Percentiles rank a stretch among this genome's conserved stretches.
phyloP scores from a whole-genome alignment of 2,113 vertebrate genomes.

The Triplophysa tibetana region DNA sequence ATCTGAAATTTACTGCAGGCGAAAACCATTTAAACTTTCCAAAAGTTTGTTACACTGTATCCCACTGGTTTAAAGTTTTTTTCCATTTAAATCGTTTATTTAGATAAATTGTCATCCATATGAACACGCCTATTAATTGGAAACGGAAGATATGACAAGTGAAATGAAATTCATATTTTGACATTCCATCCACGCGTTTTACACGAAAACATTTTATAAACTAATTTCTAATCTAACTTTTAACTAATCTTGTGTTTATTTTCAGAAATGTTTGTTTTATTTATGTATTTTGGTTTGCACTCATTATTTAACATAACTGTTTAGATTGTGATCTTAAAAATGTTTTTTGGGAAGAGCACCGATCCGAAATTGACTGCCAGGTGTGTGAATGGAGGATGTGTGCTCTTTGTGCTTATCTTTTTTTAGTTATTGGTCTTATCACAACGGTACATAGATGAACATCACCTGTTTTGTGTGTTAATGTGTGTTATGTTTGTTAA shows the following conservation, averaged over 20 bases:
- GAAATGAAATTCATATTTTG: not conserved
- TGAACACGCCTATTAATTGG: no score
- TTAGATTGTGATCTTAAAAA: not conserved
- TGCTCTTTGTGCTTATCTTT: not conserved
- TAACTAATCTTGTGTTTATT: conserved; percentile 34
- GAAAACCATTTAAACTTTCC: not conserved
- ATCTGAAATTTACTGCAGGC: not conserved
- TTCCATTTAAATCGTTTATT: not conserved
- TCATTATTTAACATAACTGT: not conserved
- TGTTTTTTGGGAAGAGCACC: conserved; percentile 8
- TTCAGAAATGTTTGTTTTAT: conserved; percentile 9
- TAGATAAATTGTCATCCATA: no score
- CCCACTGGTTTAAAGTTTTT: not conserved
- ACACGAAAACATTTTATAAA: not conserved
- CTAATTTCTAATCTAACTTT: not conserved
- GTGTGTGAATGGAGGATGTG: conserved; percentile 25
- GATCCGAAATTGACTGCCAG: conserved; percentile 32
- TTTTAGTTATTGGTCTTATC: not conserved
- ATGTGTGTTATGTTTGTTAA: not conserved
- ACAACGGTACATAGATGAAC: not conserved
- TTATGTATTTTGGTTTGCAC: conserved; percentile 2
- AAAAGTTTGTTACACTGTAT: not conserved
- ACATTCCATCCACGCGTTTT: conserved; percentile 15
- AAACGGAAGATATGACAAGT: no score
- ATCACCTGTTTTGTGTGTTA: not conserved